phyloP scores from a whole-genome alignment of 2,113 vertebrate genomes.

The Pollimyrus isidori region DNA sequence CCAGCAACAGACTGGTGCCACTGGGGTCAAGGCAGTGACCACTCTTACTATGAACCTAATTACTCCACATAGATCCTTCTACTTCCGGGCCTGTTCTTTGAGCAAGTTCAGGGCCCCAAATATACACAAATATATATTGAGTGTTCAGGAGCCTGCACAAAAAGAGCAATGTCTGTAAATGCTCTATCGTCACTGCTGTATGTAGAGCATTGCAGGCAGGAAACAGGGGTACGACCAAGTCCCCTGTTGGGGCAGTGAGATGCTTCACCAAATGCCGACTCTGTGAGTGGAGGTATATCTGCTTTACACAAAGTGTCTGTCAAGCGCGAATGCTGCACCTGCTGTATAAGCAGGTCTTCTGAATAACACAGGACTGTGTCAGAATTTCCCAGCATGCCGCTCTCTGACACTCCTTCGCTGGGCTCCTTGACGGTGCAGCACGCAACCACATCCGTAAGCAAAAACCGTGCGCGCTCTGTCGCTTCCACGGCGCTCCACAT shows the following conservation, averaged over 20 bases:
- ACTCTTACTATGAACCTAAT: background rate
- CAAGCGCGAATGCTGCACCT: background rate
- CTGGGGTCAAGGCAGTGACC: background rate
- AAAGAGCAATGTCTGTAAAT: background rate
- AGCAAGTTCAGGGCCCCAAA: background rate
- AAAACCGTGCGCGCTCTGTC: background rate
- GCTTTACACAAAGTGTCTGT: background rate
- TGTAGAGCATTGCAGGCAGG: background rate
- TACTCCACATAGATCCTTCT: background rate
- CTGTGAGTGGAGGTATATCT: background rate
- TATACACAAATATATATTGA: background rate
- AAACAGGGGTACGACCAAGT: background rate
- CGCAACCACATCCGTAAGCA: background rate
- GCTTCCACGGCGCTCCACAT: background rate
- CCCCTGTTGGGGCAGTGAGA: background rate
- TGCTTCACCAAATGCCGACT: background rate
- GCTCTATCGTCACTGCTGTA: background rate
- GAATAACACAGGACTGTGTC: background rate
- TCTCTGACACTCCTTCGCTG: background rate
- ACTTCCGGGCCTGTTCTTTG: background rate
- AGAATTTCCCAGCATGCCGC: background rate
- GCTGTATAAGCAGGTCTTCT: background rate
- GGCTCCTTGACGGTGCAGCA: background rate
- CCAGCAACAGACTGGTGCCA: background rate
- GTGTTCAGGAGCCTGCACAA: background rate